Evolutionary conservation across 2,797 vertebrate genomes (phyloP), one percentile per base, ranked within the genome.

Genomic region (Tragelaphus eurycerus): DNA sequence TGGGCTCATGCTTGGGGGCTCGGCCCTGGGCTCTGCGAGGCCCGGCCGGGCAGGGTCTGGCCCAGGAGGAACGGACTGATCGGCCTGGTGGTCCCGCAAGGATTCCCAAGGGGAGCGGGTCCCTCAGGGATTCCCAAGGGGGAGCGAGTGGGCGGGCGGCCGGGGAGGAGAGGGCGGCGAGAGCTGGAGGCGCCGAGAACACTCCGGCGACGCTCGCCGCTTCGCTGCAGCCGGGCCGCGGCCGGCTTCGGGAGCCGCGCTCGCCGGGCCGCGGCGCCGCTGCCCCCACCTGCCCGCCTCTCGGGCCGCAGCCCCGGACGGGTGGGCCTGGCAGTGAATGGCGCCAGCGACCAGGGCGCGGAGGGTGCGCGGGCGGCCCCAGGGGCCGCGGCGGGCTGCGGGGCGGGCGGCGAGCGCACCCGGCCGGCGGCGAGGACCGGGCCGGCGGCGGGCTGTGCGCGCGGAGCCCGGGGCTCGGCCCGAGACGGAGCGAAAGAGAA

Each of bases 401-500:
- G 86, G 23, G 86, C 52, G 6, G 95, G 46, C 62, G n/a, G 86
- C 52, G 17, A 74, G 95, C 86, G 96, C 90, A 27, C 71, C 27
- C 7, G 50, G 90, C 88, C 52, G 48, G 93, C 86, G n/a, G 96
- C 74, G 62, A 55, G 74, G 78, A 96, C 95, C 48, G 16, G 52
- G 97, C 43, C n/a, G 71, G 90, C 89, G 59, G 95, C 71, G 31
- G 74, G 67, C 93, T 4, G 82, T 52, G 90, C 54, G 92, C 92
- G 87, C 88, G 43, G 92, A 96, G 89, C 94, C 90, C 64, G 31
- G 67, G 93, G 85, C 89, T 93, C 93, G 57, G 95, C 43, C 90
- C 0, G 93, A 97, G 96, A 86, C 97, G 71, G 97, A 98, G 95
- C 87, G 98, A 99, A 99, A 99, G 64, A 98, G 99, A 99, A 99